Evolutionary conservation across 2,888 invertebrate genomes (phyloP), one percentile per base, ranked within the genome.

Genomic region (Fragum sueziense): DNA sequence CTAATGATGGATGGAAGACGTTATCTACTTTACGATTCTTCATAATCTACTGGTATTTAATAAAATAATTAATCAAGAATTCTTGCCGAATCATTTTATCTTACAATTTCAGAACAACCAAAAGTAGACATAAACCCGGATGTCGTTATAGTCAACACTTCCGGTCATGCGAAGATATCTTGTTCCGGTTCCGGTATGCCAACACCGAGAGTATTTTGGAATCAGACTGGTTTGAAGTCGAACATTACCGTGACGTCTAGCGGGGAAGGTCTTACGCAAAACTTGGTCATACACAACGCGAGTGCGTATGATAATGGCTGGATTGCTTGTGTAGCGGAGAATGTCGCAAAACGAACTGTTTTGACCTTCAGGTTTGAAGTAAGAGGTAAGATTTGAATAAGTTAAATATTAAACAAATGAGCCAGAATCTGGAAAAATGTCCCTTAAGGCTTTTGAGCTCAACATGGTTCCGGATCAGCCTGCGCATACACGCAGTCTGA

Each of bases 311-410:
- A 87, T 61, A 85, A 82, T 54, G 86, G 87, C 2, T 80, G 79
- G 72, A 70, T 85, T 7, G 72, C 78, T 0, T 88, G 88, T 79
- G 67, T 73, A 27, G 86, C 82, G 14, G 83, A 85, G 61, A 88
- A 82, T 71, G 77, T 82, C 22, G 87, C 85, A 11, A 74, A 74
- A 14, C 74, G 75, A 57, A 71, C 72, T 14, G 70, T 54, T 25
- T 70, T 51, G 4, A 76, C 76, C 0, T 74, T 84, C 17, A 62
- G 74, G 29, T 70, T 87, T 7, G 71, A 81, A 20, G 83, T 88
- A 0, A 79, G 78, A 69, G 84, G 88, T 88, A 74, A 70, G 86
- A 79, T 41, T 41, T 41, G 41, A 11, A 17, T 41, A 41, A 9
- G 17, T 41, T 17, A n/a, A n/a, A n/a, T n/a, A n/a, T n/a, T n/a